Base-by-base conservation (phyloP, 2,888 invertebrate genomes). In the Tachina lurida region DNA sequence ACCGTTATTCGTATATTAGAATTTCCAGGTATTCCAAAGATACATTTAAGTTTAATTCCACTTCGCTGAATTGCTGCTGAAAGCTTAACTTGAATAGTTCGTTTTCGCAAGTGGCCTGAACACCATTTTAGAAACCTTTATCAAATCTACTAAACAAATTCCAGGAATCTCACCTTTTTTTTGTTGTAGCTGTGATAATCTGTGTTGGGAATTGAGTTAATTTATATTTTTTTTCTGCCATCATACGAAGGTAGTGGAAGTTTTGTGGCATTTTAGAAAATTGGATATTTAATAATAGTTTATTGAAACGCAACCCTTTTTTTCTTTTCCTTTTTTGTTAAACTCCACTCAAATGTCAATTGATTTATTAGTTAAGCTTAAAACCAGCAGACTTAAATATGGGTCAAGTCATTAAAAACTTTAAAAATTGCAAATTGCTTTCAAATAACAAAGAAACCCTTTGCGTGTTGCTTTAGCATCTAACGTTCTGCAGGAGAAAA, bases 291-390 rank as follows among this genome's bases (percentile, higher is more conserved):
- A 65, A 47, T 54, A 83, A 77, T 84, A 49, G 79, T 60, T 67
- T 2, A 45, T 22, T 74, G 45, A 80, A 84, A 84, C 84, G 84
- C 84, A 84, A 80, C 71, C 84, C 74, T 80, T 84, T 84, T 75
- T 22, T 15, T 12, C 4, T 3, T 31, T 15, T 15, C n/a, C n/a
- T n/a, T n/a, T 56, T 1, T 52, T 17, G 8, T 39, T 43, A 45
- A 43, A 17, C 39, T 73, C 47, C 49, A 10, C 67, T 70, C 54
- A 62, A 75, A 70, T 56, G 45, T 47, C 54, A 62, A 63, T 76
- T 82, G 82, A 82, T 76, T 82, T 82, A 82, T 82, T 76, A 43
- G 19, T 47, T 63, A 9, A 82, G 60, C 45, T 70, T 45, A 7
- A 52, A 74, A 82, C 52, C 54, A 62, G 47, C 47, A 70, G 70